Base-by-base conservation (phyloP, 2,888 invertebrate species). In the Oxystoma pomonae region DNA sequence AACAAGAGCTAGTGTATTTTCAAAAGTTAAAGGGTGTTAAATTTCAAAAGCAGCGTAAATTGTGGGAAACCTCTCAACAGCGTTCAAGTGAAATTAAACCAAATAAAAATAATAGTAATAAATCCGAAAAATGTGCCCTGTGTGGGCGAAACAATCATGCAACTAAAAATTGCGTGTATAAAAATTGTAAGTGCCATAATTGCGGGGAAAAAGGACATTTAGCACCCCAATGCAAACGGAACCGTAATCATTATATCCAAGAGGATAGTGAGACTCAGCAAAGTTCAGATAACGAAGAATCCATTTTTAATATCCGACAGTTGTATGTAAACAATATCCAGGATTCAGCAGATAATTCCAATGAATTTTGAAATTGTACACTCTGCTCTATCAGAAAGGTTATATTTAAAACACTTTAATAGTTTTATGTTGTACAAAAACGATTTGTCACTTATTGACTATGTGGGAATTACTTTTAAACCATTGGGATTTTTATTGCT, bases 361-460 rank as follows among this genome's bases (percentile, higher is more conserved):
- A 60, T 58, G 12, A 63, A 66, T 53, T 61, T 61, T 1, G 65
- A 61, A 3, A 63, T 66, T 22, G 67, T 65, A 16, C 61, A 67
- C 35, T 19, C 65, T 1, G 64, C 65, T n/a, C 65, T 67, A 55
- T 66, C 65, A 1, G 65, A 64, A 64, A 67, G 62, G 60, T 55
- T 67, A 35, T 53, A 53, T 53, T 9, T 9, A 16, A 53, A 53
- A 53, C n/a, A 53, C n/a, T 53, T 53, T 53, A 5, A 53, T 9
- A 53, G n/a, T 9, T 53, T 9, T 53, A 5, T 16, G 53, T 53
- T 53, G n/a, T 9, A 17, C n/a, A 53, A 19, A 9, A 53, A 53
- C n/a, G 53, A 53, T n/a, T 53, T 53, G n/a, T 19, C 59, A 56
- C 51, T 66, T 1, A 60, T 16, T 53, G 66, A 67, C 63, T 67